A percentile compares a stretch with the other conserved stretches of the same genome.
Evolutionary conservation across 2,113 vertebrate species (phyloP).

Genomic region (Nycticorax nycticorax): DNA sequence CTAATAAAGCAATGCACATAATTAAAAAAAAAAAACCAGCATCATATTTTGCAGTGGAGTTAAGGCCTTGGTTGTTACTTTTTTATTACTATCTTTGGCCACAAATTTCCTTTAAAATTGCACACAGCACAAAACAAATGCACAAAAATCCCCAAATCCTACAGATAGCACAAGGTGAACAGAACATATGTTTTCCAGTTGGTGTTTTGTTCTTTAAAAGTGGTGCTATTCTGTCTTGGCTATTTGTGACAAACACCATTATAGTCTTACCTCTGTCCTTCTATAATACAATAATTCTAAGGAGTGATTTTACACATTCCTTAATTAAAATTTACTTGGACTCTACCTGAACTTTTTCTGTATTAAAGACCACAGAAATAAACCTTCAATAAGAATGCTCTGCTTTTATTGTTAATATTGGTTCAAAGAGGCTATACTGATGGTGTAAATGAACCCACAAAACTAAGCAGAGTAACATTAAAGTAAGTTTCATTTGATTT

Average conservation of each 20-base stretch:
- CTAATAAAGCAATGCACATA: not conserved
- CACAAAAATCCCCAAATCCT: not conserved
- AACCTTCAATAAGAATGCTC: not conserved
- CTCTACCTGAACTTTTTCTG: not conserved
- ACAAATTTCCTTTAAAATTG: not conserved
- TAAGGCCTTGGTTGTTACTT: not conserved
- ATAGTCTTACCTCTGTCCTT: not conserved
- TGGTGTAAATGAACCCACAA: not conserved
- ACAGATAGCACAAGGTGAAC: not conserved
- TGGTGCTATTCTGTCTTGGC: not conserved
- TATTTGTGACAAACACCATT: not conserved
- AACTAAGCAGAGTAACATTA: not conserved
- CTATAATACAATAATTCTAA: not conserved
- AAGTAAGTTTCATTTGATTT: not conserved
- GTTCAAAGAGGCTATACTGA: not conserved
- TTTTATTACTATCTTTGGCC: not conserved
- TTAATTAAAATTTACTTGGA: not conserved
- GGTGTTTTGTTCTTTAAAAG: not conserved
- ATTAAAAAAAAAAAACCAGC: fast-evolving
- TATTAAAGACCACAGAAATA: not conserved
- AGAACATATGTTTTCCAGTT: not conserved
- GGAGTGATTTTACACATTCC: not conserved
- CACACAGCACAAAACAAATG: not conserved
- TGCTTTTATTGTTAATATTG: not conserved
- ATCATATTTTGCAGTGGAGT: not conserved